phyloP scores from a whole-genome alignment of 2,888 invertebrate species.

The Digitonthophagus gazella region DNA sequence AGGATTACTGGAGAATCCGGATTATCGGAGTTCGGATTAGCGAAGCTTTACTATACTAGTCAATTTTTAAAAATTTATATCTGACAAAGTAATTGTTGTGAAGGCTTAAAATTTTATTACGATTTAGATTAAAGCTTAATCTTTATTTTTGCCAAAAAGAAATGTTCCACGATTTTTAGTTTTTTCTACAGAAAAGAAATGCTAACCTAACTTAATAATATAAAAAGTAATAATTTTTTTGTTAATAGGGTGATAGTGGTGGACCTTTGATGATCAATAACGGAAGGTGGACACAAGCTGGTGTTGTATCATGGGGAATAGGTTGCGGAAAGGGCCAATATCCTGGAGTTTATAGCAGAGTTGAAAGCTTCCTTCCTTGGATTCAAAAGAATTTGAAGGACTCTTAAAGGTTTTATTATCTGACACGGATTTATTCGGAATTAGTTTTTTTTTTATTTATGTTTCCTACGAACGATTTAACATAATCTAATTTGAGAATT shows the following conservation, averaged over 20 bases:
- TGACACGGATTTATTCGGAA: constrained; percentile 3
- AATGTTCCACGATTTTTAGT: too few relatives aligned
- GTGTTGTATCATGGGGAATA: constrained; percentile 89
- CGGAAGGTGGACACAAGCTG: constrained; percentile 78
- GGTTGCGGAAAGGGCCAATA: constrained; percentile 90
- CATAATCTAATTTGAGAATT: constrained; percentile 20
- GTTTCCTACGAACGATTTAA: constrained; percentile 24
- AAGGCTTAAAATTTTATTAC: too few relatives aligned
- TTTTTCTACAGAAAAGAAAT: too few relatives aligned
- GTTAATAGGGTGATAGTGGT: constrained; percentile 79
- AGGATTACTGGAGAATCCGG: too few relatives aligned
- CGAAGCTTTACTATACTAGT: too few relatives aligned
- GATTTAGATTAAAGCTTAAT: too few relatives aligned
- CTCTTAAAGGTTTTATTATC: neutral
- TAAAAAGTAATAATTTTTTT: constrained; percentile 22
- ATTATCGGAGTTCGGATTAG: too few relatives aligned
- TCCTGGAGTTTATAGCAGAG: constrained; percentile 86
- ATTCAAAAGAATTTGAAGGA: constrained; percentile 79
- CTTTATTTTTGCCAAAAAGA: too few relatives aligned
- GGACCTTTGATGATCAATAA: constrained; percentile 82
- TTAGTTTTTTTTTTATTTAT: constrained; percentile 20
- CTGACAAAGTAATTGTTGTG: too few relatives aligned
- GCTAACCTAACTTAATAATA: too few relatives aligned
- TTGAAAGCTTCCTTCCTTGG: constrained; percentile 81
- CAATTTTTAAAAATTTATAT: too few relatives aligned